Base-by-base conservation (phyloP, 2,797 vertebrate genomes). In the Hydrocynus forskahlii region DNA sequence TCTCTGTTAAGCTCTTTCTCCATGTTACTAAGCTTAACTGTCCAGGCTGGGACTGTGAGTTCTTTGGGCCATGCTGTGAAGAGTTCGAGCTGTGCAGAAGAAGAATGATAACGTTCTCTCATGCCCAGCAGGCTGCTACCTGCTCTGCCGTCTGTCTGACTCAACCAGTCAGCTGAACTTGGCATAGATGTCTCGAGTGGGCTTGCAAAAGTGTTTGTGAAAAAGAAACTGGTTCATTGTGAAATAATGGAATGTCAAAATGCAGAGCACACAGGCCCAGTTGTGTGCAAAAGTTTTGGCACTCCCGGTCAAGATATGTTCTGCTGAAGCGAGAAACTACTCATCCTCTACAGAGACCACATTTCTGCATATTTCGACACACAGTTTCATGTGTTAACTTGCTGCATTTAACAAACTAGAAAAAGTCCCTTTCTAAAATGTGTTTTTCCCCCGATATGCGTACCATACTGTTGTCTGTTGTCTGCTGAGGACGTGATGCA, bases 91-190 rank as follows among this genome's bases (percentile, higher is more conserved):
- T 29, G 60, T 66, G 68, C 75, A 73, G 60, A 67, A 64, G 8
- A 76, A 54, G 59, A 57, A 78, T 78, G 69, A 78, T 78, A 82
- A 82, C 73, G 75, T 63, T 78, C 60, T 4, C 35, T 66, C 72
- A 82, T 72, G 72, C 75, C 75, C 75, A 73, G 60, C 54, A 52
- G 67, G 19, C 48, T 40, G 1, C 70, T 78, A 82, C 68, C 57
- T 76, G 29, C 66, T 70, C 29, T 7, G 21, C 38, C 62, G 35
- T 40, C 52, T 52, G 43, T 72, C 60, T 72, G 75, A 52, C 48
- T 72, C 67, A 66, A 19, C 35, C 40, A 25, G 45, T 54, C 45
- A 71, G 72, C 66, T 64, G 29, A 71, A 48, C 17, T 48, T 73
- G 29, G 35, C 48, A 64, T n/a, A 64, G 68, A 72, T 57, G 45